These are phyloP conservation scores for Cylindroiulus punctatus DNA, from an alignment of 2,888 invertebrate species.

Conservation along the genomic window DNA sequence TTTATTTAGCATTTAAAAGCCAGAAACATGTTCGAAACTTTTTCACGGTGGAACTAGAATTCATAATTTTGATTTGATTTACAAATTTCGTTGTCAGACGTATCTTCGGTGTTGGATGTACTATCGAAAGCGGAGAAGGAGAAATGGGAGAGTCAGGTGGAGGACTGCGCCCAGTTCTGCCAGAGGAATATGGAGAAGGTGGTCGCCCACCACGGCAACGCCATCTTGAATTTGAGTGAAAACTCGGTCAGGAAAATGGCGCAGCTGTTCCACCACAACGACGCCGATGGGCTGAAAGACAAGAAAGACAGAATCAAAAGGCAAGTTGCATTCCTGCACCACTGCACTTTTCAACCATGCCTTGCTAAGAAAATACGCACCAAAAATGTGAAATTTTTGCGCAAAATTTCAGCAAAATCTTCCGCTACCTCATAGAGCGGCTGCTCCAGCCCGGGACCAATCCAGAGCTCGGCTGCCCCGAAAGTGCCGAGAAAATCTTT, in stretches of 20 bases:
- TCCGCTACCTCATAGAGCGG: constrained; percentile 42
- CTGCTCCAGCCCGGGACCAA: neutral
- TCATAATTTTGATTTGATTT: too few relatives aligned
- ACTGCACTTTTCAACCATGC: too few relatives aligned
- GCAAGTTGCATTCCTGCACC: too few relatives aligned
- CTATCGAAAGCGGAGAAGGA: constrained; percentile 35
- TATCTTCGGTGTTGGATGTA: neutral
- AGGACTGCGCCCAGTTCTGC: constrained; percentile 25
- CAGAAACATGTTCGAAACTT: too few relatives aligned
- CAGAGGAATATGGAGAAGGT: neutral
- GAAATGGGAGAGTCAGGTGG: constrained; percentile 40
- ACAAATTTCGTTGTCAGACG: constrained; percentile 29
- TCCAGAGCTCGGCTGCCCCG: constrained; percentile 17
- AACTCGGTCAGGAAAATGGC: constrained; percentile 21
- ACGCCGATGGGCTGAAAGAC: constrained; percentile 39
- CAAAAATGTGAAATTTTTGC: too few relatives aligned
- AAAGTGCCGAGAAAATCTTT: neutral
- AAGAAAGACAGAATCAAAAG: constrained; percentile 53
- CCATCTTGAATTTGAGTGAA: neutral
- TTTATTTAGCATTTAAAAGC: too few relatives aligned
- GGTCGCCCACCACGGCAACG: constrained; percentile 38
- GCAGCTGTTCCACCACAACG: neutral
- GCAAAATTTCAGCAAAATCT: constrained; percentile 44
- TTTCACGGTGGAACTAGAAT: too few relatives aligned
- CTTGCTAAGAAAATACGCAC: too few relatives aligned